Base-by-base conservation (phyloP, 2,888 invertebrate species). In the Euplexia lucipara region DNA sequence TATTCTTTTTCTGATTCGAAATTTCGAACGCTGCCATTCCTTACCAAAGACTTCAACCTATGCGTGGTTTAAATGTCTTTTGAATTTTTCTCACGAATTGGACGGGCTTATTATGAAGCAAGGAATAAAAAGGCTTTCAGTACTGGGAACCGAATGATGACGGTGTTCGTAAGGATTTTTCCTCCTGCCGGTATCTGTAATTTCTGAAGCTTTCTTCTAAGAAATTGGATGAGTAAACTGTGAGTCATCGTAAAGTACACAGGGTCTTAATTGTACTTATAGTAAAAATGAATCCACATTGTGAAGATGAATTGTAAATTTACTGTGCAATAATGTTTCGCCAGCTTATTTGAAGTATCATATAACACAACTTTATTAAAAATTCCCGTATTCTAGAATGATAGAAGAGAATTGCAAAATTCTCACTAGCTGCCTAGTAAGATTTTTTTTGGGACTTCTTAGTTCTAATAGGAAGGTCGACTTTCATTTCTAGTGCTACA, bases 181-280 rank as follows among this genome's bases (percentile, higher is more conserved):
- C 86, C 84, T 84, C 77, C 68, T 79, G 74, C 56, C 44, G 60
- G 58, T 62, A 63, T 51, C 48, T 68, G 58, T 61, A 79, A 70
- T 69, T 62, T 63, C 74, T 74, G 48, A 68, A 75, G 76, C 83
- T 84, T 84, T 84, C 83, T 86, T 83, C 83, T 70, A 42, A 74
- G 85, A 84, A 86, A 35, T 75, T 37, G 53, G 56, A 44, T 56
- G 67, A 65, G 59, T 61, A 62, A 62, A 8, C 16, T 39, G 16
- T 79, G 68, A 78, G 30, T 79, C 79, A 75, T 60, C 32, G 18
- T 34, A 20, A 49, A 57, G 51, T 71, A 61, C 71, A 59, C 71
- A 59, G 32, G 41, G 44, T 49, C 34, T 69, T 49, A 20, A 14
- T 7, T 32, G 12, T 16, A 39, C 5, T 12, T 49, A 22, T n/a